Evolutionary conservation across 2,888 invertebrate genomes (phyloP), one percentile per base, ranked within the genome.

Genomic region (Drosophila borealis): DNA sequence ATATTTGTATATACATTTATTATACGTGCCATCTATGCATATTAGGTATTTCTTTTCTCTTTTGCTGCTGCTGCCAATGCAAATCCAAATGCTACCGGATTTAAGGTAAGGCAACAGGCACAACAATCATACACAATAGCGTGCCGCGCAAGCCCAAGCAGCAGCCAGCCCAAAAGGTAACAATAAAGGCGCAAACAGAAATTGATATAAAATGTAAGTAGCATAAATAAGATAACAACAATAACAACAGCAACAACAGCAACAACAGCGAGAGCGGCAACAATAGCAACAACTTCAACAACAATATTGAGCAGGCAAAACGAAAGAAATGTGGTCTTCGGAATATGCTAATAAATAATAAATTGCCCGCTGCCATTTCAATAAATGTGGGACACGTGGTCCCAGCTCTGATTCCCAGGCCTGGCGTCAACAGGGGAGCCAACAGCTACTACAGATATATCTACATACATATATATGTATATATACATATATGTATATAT

Each of bases 331-430:
- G 56, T 66, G 60, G 21, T 14, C 44, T 45, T 46, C 54, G 74
- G 81, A 80, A 87, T 89, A 84, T 87, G 74, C 75, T 87, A 89
- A 85, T 85, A 85, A 85, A 85, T 85, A 85, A 85, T 85, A 85
- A 81, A 85, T 89, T 64, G 75, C 70, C 70, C 74, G 78, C 78
- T 87, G 85, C 68, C 77, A 80, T 85, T 87, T 84, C 78, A 84
- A 87, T 87, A 85, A 89, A 87, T 74, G 69, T 69, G 67, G 56
- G 39, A 39, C 59, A 54, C 37, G 53, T 54, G 51, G 55, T 51
- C 46, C 55, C 68, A 37, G 66, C 37, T 17, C 17, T 33, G 37
- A 44, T 44, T 33, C 56, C 44, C 44, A 5, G 21, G 11, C n/a
- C 37, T 42, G 13, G n/a, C 29, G n/a, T 33, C 9, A 44, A 33